phyloP scores from a whole-genome alignment of 2,797 vertebrate genomes.

The Gallirallus australis region DNA sequence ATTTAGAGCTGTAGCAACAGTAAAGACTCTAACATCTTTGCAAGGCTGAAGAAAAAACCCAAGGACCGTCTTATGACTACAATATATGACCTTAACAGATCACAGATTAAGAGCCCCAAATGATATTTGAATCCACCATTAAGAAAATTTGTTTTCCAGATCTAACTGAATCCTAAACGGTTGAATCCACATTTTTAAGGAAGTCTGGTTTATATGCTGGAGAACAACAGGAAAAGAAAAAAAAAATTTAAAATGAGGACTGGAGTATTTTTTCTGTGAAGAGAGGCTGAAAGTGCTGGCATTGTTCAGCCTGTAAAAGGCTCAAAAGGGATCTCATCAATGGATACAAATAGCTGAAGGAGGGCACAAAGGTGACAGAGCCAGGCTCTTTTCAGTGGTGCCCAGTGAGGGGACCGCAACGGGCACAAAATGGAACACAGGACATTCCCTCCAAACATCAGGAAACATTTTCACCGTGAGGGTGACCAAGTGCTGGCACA shows the following conservation, averaged over 20 bases:
- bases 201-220: not conserved
- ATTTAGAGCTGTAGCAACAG: not conserved
- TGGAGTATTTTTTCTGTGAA: not conserved
- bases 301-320: not conserved
- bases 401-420: not conserved
- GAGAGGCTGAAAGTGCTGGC: not conserved
- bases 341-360: not conserved
- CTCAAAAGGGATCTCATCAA: not conserved
- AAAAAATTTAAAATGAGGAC: not conserved
- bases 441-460: not conserved
- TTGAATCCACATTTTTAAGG: not conserved
- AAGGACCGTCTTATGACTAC: not conserved
- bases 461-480: not conserved
- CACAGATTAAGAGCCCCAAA: not conserved
- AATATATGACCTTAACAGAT: not conserved
- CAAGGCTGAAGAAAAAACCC: not conserved
- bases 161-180: not conserved
- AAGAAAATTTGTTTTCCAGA: not conserved
- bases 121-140: not conserved
- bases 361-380: not conserved
- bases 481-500: accelerated
- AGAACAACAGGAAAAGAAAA: not conserved
- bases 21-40: not conserved
- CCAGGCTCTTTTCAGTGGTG: not conserved
- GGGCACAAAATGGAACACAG: not conserved